Evolutionary conservation across 92 coral and sea anemone genomes (phyloP), one percentile per base, ranked within the genome.

Genomic region (Plumapathes pennacea): DNA sequence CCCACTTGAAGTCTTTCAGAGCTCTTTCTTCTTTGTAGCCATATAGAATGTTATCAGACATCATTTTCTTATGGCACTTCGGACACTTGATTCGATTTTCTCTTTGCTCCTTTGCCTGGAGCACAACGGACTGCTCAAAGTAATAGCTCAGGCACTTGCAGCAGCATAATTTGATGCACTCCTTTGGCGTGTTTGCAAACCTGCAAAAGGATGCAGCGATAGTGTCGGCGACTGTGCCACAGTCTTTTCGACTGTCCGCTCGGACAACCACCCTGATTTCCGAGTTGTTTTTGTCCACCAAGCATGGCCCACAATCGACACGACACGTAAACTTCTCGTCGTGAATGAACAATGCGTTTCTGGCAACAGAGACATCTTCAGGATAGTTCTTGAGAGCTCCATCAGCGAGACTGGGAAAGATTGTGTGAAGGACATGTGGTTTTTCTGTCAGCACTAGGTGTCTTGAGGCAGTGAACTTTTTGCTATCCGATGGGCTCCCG

Each of bases 251-350:
- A 50, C 55, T 62, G 12, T 28, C 10, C 11, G 77, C 49, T 42
- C 79, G 81, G 28, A 71, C 72, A 30, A 42, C 60, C 5, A 84
- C 37, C 14, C 90, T 76, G 19, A 77, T 29, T 60, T 84, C 85
- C 25, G 72, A 29, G 8, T 57, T 52, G 58, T 48, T 47, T n/a
- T 59, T 68, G 67, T 78, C 65, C 41, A 66, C 38, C 46, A 60
- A 56, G 54, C 82, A 84, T 13, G 90, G 90, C 21, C 85, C 90
- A 8, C 54, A 42, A 25, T 84, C 90, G 30, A 84, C 54, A 19
- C 90, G 85, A 13, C 25, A 67, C 40, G 71, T 63, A 18, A 26
- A 78, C 1, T 32, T 54, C 30, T 78, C 69, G 46, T 46, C 63
- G 42, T 71, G 69, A 48, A 78, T 33, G 21, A 84, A 74, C 18